phyloP scores from a whole-genome alignment of 2,113 vertebrate species.

The Heterocephalus glaber region DNA sequence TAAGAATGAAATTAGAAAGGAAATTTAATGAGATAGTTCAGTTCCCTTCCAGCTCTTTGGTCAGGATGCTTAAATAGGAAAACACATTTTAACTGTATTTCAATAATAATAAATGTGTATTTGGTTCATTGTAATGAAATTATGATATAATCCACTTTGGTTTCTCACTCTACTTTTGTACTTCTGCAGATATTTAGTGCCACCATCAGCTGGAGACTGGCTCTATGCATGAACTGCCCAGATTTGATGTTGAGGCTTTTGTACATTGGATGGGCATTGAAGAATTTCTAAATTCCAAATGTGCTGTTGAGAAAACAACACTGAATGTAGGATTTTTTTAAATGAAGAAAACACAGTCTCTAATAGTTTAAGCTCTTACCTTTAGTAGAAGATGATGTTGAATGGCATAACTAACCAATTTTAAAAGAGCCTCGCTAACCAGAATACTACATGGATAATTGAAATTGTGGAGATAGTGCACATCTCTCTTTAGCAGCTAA shows the following conservation, averaged over 20 bases:
- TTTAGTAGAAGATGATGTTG: slow-evolving; percentile 61
- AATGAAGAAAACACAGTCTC: slow-evolving; percentile 47
- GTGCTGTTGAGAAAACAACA: slow-evolving; percentile 56
- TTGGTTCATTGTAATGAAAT: slow-evolving; percentile 39
- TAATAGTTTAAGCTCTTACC: slow-evolving; percentile 65
- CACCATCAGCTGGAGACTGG: slow-evolving; percentile 39
- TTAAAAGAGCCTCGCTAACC: slow-evolving; percentile 19
- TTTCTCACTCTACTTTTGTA: slow-evolving; percentile 41
- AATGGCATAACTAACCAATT: slow-evolving; percentile 72
- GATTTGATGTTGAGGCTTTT: slow-evolving; percentile 56
- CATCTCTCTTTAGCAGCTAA: slow-evolving; percentile 66
- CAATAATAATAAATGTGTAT: slow-evolving; percentile 40
- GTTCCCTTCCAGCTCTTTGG: slow-evolving; percentile 24
- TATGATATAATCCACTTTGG: not conserved
- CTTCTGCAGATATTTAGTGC: slow-evolving; percentile 14
- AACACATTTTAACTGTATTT: slow-evolving; percentile 35
- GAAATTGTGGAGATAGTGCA: slow-evolving; percentile 45
- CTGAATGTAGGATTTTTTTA: slow-evolving; percentile 70
- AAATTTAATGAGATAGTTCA: slow-evolving; percentile 51
- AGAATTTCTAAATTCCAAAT: slow-evolving; percentile 74
- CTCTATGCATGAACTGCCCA: not conserved
- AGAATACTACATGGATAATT: slow-evolving; percentile 54
- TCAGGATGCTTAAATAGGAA: slow-evolving; percentile 48
- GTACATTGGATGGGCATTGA: slow-evolving; percentile 63
- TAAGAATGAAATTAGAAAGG: slow-evolving; percentile 55